Base-by-base conservation (phyloP, 1,140 invertebrate genomes). In the Nasonia longicornis region DNA sequence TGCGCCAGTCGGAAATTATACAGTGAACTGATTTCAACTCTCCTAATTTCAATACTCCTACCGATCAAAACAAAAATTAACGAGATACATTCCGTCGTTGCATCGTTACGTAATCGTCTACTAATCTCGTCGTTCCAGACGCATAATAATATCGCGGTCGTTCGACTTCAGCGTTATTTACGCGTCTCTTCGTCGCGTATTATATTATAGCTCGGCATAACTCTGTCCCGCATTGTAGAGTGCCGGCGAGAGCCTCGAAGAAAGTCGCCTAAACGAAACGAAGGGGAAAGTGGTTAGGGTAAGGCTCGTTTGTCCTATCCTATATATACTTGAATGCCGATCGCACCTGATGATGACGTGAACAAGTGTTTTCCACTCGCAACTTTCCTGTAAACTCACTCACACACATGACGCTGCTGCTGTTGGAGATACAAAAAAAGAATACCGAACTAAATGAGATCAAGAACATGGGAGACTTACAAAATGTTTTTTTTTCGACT, bases 241-340 rank as follows among this genome's bases (percentile, higher is more conserved):
- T 22, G 63, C 64, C 64, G 26, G 26, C 29, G 42, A 74, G 85
- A 83, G 82, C 72, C 22, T 76, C 72, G 85, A 87, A 86, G 87
- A 89, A 88, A 89, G 86, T 86, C 82, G 77, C 79, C 83, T 84
- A 85, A 86, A 86, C 70, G 78, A 72, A 67, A 83, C 81, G 81
- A 84, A 81, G 82, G 86, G 84, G 86, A 86, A 89, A 87, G 85
- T 86, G 66, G 82, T 85, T 80, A 82, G 71, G 72, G 35, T 74
- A 80, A 67, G 58, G 71, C 58, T 73, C 71, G 58, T 73, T 79
- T 73, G 70, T 72, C 77, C 66, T 74, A 83, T 83, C 83, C 81
- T 81, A 82, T 76, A 69, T 82, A 82, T 76, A 69, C 45, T 75
- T 20, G 26, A 45, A 66, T 66, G 31, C 16, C 31, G 74, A 66